These are phyloP conservation scores for Platypus cylindrus DNA, from an alignment of 2,888 invertebrate genomes.

Conservation along the genomic window DNA sequence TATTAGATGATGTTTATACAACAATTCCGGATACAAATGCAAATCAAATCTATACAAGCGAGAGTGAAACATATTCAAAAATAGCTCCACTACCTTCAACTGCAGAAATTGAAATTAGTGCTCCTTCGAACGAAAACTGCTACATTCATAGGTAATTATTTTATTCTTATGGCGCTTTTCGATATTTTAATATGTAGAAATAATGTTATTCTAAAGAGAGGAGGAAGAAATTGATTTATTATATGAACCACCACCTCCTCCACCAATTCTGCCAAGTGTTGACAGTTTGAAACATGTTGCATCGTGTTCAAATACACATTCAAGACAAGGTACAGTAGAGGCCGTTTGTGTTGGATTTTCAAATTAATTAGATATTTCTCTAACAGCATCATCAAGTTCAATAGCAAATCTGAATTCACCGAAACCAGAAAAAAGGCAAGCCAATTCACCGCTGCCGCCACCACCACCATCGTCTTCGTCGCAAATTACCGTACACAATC, in stretches of 20 bases:
- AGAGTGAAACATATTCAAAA: conserved; percentile 79
- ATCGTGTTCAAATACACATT: conserved; percentile 42
- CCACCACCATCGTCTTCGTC: conserved; percentile 43
- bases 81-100: conserved; percentile 46
- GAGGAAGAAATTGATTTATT: conserved; percentile 23
- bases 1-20: conserved; percentile 79
- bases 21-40: conserved; percentile 73
- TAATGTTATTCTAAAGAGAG: conserved; percentile 5
- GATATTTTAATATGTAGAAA: background rate
- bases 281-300: conserved; percentile 46
- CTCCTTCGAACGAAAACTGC: conserved; percentile 17
- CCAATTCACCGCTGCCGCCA: conserved; percentile 78
- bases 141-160: conserved; percentile 7
- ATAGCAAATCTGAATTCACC: conserved; percentile 57
- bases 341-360: background rate
- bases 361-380: background rate
- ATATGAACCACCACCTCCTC: conserved; percentile 35
- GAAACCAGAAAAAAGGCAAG: conserved; percentile 80
- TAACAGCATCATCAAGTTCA: conserved; percentile 41
- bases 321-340: conserved; percentile 45
- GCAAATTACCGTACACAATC: conserved; percentile 38
- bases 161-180: conserved; percentile 1
- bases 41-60: conserved; percentile 56
- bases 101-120: conserved; percentile 31
- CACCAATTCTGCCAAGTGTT: conserved; percentile 49